A percentile compares a stretch with the other conserved stretches of the same genome.
These are phyloP conservation scores for Iphiclides podalirius DNA, from an alignment of 2,888 invertebrate genomes.

Conservation along the genomic window DNA sequence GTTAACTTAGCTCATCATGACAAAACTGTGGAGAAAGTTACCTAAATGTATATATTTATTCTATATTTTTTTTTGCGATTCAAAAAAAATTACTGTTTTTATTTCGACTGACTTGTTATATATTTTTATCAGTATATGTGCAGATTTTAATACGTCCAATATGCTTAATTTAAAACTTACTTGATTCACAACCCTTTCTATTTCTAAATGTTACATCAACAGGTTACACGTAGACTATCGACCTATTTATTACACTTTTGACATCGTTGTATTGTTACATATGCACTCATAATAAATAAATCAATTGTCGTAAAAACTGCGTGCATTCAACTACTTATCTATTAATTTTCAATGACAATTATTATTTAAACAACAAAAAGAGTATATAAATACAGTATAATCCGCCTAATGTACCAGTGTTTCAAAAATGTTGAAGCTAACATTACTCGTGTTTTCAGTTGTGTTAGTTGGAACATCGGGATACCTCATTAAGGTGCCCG, in stretches of 20 bases:
- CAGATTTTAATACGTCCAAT: too few species aligned
- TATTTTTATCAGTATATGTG: too few species aligned
- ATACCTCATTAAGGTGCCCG: slow-evolving; percentile 61
- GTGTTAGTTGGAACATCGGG: slow-evolving; percentile 39
- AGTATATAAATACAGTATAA: slow-evolving; percentile 18
- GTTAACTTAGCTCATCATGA: too few species aligned
- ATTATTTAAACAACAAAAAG: slow-evolving; percentile 43
- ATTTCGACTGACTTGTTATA: too few species aligned
- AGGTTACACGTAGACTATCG: slow-evolving; percentile 31
- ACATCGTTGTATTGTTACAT: slow-evolving; percentile 28
- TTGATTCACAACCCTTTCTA: too few species aligned
- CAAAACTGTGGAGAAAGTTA: too few species aligned
- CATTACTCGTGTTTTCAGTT: slow-evolving; percentile 39
- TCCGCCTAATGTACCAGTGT: slow-evolving; percentile 34
- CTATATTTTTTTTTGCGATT: too few species aligned
- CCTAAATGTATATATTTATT: too few species aligned
- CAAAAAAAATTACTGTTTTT: too few species aligned
- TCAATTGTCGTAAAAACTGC: slow-evolving; percentile 24
- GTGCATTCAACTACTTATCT: slow-evolving; percentile 58
- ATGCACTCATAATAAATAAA: slow-evolving; percentile 15
- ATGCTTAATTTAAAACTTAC: too few species aligned
- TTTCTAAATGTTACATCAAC: too few species aligned
- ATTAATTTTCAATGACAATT: slow-evolving; percentile 32
- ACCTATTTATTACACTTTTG: slow-evolving; percentile 39
- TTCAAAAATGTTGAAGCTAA: slow-evolving; percentile 54